Base-by-base conservation (phyloP, 2,888 invertebrate species). In the Drosophila kambysellisi region DNA sequence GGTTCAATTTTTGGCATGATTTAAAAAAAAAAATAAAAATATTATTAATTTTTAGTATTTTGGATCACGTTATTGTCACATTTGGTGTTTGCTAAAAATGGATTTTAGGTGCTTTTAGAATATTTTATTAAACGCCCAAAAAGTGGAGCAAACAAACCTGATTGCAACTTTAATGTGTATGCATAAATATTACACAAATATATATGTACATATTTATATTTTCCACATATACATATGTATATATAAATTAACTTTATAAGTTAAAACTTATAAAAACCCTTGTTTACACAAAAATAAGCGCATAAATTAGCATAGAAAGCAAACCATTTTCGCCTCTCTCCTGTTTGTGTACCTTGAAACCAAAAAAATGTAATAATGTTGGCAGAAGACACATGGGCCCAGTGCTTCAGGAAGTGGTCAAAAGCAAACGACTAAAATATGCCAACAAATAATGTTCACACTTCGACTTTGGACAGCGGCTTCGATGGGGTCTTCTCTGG, bases 391-490 rank as follows among this genome's bases (percentile, higher is more conserved):
- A 52, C 12, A 43, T 52, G 53, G 53, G 56, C 51, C 79, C 78
- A 87, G 60, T 88, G 73, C 56, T 56, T 15, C 30, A 32, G 15
- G 51, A 62, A 69, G 30, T 61, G 60, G 78, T 32, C 60, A n/a
- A 20, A 54, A 41, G 46, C 43, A 15, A 54, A 37, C 58, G 53
- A 54, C 5, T 65, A 62, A 88, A 89, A 85, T 74, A 72, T 74
- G 67, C 74, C 76, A 72, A 62, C 73, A 86, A 86, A 81, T 83
- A 78, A 90, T 81, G 71, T 86, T 86, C 83, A 83, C 88, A 88
- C 86, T 88, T 86, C 76, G 73, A 74, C 76, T 52, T 63, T 56
- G 74, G 69, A 62, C 74, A 56, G 62, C 62, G 32, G 51, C 46
- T 67, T 78, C 69, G 86, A 76, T 73, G 81, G 65, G 58, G 64